Evolutionary conservation across 2,888 invertebrate genomes (phyloP), one percentile per base, ranked within the genome.

Genomic region (Asteroscopus sphinx): DNA sequence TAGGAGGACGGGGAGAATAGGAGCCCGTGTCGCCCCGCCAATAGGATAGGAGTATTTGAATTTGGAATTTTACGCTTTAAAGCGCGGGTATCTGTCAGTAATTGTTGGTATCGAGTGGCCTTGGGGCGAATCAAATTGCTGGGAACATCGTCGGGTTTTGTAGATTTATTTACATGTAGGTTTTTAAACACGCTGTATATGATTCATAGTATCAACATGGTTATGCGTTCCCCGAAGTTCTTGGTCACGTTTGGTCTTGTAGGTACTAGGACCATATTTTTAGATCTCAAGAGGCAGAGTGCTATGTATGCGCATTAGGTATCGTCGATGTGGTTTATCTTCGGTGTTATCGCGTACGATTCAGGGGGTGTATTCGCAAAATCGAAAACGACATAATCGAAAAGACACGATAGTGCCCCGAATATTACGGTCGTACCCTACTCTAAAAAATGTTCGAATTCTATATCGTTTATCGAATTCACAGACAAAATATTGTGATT

Each of bases 11-110:
- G 76, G 57, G 67, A 69, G 56, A 64, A 57, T 52, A 67, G 72
- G 68, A 77, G 79, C 67, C 72, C 69, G 63, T 63, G 47, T 66
- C 58, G 61, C 55, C 28, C 80, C 62, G 62, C 91, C 91, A 91
- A 91, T 91, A 74, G 79, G 74, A 80, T 70, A 56, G 55, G 59
- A 54, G 81, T 70, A 84, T 87, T 88, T 77, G 80, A 88, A 89
- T 89, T 88, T 87, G 72, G 80, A 80, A 87, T 87, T 85, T 88
- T 83, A 82, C 83, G 83, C 80, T 83, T 79, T 80, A 75, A 73
- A 81, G 80, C 73, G 79, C 75, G 72, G 74, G 72, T 75, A 78
- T 73, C 53, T 61, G 55, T 55, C 40, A 37, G 75, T 81, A 80
- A 81, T 80, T 79, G 78, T 77, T 73, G 72, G 76, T 73, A 79